Conservation (phyloP, 1,140 invertebrate species). For the Myzus persicae region DNA sequence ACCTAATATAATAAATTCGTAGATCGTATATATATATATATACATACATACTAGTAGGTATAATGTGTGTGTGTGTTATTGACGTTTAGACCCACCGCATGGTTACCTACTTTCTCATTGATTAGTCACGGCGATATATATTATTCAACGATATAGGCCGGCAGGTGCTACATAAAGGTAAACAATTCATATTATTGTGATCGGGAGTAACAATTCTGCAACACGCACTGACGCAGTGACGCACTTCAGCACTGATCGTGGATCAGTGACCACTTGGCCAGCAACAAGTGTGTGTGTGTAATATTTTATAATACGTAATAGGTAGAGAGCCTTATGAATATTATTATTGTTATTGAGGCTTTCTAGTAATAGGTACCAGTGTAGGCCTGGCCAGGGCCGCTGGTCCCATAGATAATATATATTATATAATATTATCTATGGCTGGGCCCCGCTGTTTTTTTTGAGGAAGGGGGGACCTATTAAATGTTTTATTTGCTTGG, state of each 20-base stretch:
- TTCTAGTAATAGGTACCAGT: no score
- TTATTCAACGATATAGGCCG: constrained; percentile 2
- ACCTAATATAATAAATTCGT: not conserved
- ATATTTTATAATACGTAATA: not conserved
- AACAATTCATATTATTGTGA: not conserved
- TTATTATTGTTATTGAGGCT: no score
- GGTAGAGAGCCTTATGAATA: no score
- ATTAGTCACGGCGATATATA: constrained; percentile 36
- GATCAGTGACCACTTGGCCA: not conserved
- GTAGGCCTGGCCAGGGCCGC: no score
- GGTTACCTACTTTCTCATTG: constrained; percentile 49
- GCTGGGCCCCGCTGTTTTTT: no score
- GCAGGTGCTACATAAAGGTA: not conserved
- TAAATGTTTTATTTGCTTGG: no score
- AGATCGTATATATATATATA: not conserved
- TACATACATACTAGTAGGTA: not conserved
- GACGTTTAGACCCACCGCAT: not conserved
- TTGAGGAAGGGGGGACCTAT: no score
- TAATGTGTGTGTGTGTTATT: not conserved
- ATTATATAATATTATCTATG: no score
- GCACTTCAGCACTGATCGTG: not conserved
- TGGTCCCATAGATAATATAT: no score
- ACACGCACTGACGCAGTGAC: not conserved
- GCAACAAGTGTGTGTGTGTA: not conserved
- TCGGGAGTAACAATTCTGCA: constrained; percentile 6